These are phyloP conservation scores for Microctenopoma lineatum DNA, from an alignment of 2,797 vertebrate species.

Conservation along the genomic window DNA sequence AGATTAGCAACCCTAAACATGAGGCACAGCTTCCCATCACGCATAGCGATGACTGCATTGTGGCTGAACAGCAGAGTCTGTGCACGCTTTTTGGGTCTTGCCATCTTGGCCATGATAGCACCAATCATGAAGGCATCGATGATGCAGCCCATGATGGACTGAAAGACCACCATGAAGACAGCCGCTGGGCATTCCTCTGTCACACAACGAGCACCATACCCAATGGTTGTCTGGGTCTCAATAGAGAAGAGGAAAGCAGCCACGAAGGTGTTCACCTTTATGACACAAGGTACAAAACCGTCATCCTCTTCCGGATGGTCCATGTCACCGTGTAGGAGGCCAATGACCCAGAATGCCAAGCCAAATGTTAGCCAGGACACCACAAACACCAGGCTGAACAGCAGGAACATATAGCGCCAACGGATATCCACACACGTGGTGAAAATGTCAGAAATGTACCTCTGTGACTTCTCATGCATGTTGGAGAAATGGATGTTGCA, in stretches of 20 bases:
- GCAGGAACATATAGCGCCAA: slow-evolving; percentile 95
- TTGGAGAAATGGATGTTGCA: slow-evolving; percentile 95
- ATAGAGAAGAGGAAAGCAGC: slow-evolving; percentile 96
- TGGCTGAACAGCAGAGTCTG: slow-evolving; percentile 95
- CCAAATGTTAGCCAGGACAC: slow-evolving; percentile 94
- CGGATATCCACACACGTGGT: slow-evolving; percentile 96
- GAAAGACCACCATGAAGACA: slow-evolving; percentile 95
- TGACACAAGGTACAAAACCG: slow-evolving; percentile 90
- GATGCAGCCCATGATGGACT: slow-evolving; percentile 96
- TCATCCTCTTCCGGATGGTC: slow-evolving; percentile 77
- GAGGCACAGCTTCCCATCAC: slow-evolving; percentile 92
- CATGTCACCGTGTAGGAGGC: slow-evolving; percentile 91
- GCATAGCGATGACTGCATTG: slow-evolving; percentile 90
- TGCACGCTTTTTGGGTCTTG: slow-evolving; percentile 94
- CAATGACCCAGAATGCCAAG: slow-evolving; percentile 92
- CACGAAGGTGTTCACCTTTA: slow-evolving; percentile 92
- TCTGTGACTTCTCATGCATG: slow-evolving; percentile 95
- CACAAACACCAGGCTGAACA: slow-evolving; percentile 93
- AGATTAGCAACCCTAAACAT: slow-evolving; percentile 97
- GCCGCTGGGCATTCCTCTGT: slow-evolving; percentile 94
- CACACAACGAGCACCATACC: slow-evolving; percentile 94
- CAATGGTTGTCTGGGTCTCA: slow-evolving; percentile 96
- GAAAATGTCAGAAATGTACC: slow-evolving; percentile 97
- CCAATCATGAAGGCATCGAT: slow-evolving; percentile 98
- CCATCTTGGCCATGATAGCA: slow-evolving; percentile 99